These are phyloP conservation scores for Camelus dromedarius DNA, from an alignment of 2,113 vertebrate genomes.

Conservation along the genomic window DNA sequence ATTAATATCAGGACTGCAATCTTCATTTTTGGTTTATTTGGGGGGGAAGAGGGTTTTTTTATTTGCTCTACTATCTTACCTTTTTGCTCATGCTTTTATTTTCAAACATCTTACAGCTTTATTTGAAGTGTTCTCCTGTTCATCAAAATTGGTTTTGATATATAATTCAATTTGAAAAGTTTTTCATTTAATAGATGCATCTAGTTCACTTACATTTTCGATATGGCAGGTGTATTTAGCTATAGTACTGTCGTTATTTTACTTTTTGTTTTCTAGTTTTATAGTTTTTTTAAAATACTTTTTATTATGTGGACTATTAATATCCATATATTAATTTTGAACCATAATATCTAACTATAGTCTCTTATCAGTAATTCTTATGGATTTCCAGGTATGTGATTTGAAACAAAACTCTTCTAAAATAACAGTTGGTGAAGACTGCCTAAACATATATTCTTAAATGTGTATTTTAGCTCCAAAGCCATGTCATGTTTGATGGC, in stretches of 20 bases:
- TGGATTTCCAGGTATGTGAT: not conserved
- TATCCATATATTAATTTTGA: not conserved
- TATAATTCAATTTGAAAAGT: not conserved
- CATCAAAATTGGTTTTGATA: not conserved
- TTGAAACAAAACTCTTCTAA: slow-evolving; percentile 18
- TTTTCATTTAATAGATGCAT: not conserved
- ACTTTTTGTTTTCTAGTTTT: not conserved
- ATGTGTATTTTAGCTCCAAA: not conserved
- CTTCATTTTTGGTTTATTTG: not conserved
- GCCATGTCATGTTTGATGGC: not conserved
- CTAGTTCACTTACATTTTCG: not conserved
- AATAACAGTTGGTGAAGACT: not conserved
- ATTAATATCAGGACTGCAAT: not conserved
- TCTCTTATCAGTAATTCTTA: not conserved
- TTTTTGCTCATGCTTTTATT: not conserved
- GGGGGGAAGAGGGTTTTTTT: not conserved
- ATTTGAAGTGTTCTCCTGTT: not conserved
- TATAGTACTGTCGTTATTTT: not conserved
- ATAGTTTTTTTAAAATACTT: not conserved
- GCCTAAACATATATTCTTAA: not conserved
- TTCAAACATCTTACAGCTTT: not conserved
- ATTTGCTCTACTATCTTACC: not conserved
- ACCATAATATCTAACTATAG: not conserved
- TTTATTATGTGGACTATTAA: not conserved
- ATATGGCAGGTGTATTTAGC: not conserved